Evolutionary conservation across 2,113 vertebrate species (phyloP), one percentile per base, ranked within the genome.

Genomic region (Burhinus bistriatus): DNA sequence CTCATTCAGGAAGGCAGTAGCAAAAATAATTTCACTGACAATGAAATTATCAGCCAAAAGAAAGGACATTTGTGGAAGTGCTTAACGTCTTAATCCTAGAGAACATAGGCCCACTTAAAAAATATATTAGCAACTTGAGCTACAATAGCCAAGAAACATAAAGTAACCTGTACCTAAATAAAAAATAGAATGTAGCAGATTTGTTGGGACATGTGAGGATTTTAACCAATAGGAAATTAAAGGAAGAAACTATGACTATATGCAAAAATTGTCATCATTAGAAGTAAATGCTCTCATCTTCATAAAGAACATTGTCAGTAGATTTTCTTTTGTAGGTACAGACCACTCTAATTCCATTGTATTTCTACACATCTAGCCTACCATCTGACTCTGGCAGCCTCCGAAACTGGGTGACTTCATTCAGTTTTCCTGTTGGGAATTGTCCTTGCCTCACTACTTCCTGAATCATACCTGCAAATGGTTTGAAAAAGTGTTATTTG

Each of bases 21-120:
- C 21, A 80, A 97, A 83, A 93, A n/a, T 68, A 85, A 95, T 96
- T 97, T 96, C 93, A 61, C 45, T 94, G 91, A 68, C 68, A 94
- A 79, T 81, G 36, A 61, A 95, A 90, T 44, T 64, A 52, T 88
- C 72, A 40, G 15, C 16, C 44, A 78, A 38, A 52, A 85, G 89
- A 88, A 90, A 54, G 52, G 12, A n/a, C 36, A 69, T 83, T 87
- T 84, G 4, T 90, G 59, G 83, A 49, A 65, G 29, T 57, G 40
- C 11, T 97, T 95, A 23, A 40, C 77, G 76, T 83, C 73, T 77
- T 76, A 89, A 86, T 83, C 36, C 59, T 93, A 78, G 5, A 95
- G 57, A 90, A 70, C 66, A 72, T 40, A 36, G 36, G 4, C 19
- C 10, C 45, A 70, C 49, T 83, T 85, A 36, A 93, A 95, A 93